A percentile compares a stretch with the other conserved stretches of the same genome.
These are phyloP conservation scores for Gavialis gangeticus DNA, from an alignment of 2,113 vertebrate genomes.

Conservation along the genomic window DNA sequence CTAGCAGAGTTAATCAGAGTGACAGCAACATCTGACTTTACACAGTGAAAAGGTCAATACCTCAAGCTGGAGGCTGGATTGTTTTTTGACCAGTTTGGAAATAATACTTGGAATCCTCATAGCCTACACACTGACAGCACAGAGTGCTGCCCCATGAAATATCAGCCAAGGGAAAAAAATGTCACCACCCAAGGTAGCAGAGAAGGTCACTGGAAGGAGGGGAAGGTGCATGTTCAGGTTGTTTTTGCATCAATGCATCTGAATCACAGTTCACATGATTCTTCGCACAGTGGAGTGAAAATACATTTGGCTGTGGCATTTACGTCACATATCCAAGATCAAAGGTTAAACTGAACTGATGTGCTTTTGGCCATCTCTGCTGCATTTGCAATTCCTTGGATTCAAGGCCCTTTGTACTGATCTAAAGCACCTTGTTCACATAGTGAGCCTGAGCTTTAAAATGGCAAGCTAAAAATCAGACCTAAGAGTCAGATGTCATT, in stretches of 20 bases:
- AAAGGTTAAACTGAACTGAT: rapidly evolving
- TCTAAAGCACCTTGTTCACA: not conserved
- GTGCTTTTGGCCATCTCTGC: rapidly evolving
- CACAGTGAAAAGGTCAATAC: constrained; percentile 66
- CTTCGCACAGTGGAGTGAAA: not conserved
- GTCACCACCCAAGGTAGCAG: not conserved
- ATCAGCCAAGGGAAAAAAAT: not conserved
- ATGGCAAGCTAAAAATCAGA: not conserved
- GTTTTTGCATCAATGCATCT: not conserved
- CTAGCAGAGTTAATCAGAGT: constrained; percentile 69
- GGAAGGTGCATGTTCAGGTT: not conserved
- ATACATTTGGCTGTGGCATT: not conserved
- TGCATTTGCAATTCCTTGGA: not conserved
- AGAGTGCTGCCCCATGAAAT: not conserved
- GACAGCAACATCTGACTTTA: constrained; percentile 67
- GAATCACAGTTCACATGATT: not conserved
- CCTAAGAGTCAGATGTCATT: not conserved
- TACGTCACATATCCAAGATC: not conserved
- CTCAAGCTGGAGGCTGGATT: constrained; percentile 33
- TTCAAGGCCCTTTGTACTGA: not conserved
- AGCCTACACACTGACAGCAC: not conserved
- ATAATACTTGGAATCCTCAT: not conserved
- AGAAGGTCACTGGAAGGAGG: not conserved
- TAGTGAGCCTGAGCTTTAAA: not conserved
- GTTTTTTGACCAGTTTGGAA: constrained; percentile 31